Percentiles rank a stretch among this genome's conserved stretches.
phyloP scores from a whole-genome alignment of 2,797 vertebrate species.

The Poeciliopsis paucimaculata region DNA sequence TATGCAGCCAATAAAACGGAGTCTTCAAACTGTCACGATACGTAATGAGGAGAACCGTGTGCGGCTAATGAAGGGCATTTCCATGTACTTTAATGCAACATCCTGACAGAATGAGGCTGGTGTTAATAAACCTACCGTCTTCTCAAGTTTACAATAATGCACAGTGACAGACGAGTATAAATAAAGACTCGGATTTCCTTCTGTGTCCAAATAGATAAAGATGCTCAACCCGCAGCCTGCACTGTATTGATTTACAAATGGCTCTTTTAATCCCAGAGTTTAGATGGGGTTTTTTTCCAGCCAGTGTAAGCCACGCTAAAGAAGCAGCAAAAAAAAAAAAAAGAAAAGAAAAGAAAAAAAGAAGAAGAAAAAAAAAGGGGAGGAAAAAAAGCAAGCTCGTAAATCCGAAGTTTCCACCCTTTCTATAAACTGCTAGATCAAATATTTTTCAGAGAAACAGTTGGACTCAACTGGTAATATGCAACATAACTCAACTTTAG shows the following conservation, averaged over 20 bases:
- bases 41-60: conserved; percentile 3
- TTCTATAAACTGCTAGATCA: conserved; percentile 1
- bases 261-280: background rate
- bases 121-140: conserved; percentile 47
- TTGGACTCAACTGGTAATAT: background rate
- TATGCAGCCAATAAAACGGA: conserved; percentile 17
- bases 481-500: conserved; percentile 7
- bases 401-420: background rate
- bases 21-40: conserved; percentile 10
- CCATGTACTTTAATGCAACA: conserved; percentile 39
- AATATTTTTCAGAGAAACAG: conserved; percentile 2
- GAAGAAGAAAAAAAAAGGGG: background rate
- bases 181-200: conserved; percentile 46
- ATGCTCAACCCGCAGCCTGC: conserved; percentile 22
- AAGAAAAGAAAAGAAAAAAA: background rate
- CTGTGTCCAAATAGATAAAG: conserved; percentile 8
- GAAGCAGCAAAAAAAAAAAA: background rate
- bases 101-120: conserved; percentile 58
- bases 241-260: background rate
- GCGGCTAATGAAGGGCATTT: conserved; percentile 31
- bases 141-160: conserved; percentile 47
- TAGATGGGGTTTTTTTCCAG: background rate
- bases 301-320: background rate
- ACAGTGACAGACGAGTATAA: conserved; percentile 40
- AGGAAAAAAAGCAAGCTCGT: background rate